phyloP scores from a whole-genome alignment of 37 sponge, comb jelly and placozoan species.

The Chondrilla cf. caribensis region DNA sequence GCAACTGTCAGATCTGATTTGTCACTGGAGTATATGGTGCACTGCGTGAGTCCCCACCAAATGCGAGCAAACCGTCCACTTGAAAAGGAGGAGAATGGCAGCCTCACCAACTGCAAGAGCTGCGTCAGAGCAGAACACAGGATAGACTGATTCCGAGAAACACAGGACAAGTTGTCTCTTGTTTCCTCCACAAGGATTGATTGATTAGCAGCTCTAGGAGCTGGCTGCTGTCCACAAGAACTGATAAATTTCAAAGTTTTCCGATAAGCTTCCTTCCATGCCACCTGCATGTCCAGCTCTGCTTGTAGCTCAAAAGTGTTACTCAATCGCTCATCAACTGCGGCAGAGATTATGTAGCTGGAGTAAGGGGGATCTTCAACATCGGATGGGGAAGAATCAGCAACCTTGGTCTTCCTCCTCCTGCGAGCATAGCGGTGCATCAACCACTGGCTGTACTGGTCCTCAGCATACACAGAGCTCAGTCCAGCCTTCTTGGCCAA shows the following conservation, averaged over 20 bases:
- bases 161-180: too few relatives aligned
- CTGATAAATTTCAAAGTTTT: not conserved
- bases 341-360: conserved; percentile 48
- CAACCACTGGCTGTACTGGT: not conserved
- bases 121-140: not conserved
- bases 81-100: not conserved
- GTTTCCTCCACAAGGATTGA: too few relatives aligned
- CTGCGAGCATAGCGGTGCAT: not conserved
- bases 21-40: not conserved
- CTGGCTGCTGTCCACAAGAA: not conserved
- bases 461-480: not conserved
- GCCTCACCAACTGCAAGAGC: not conserved
- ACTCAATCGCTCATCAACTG: conserved; percentile 36
- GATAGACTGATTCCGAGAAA: not conserved
- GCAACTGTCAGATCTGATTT: not conserved
- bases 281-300: conserved; percentile 53
- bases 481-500: conserved; percentile 3
- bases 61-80: not conserved
- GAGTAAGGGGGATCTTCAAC: conserved; percentile 29
- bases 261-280: conserved; percentile 16
- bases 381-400: not conserved
- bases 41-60: not conserved
- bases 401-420: not conserved
- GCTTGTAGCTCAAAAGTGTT: conserved; percentile 7
- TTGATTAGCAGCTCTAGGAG: too few relatives aligned